Base-by-base conservation (phyloP, 2,888 invertebrate species). In the Ormia ochracea region DNA sequence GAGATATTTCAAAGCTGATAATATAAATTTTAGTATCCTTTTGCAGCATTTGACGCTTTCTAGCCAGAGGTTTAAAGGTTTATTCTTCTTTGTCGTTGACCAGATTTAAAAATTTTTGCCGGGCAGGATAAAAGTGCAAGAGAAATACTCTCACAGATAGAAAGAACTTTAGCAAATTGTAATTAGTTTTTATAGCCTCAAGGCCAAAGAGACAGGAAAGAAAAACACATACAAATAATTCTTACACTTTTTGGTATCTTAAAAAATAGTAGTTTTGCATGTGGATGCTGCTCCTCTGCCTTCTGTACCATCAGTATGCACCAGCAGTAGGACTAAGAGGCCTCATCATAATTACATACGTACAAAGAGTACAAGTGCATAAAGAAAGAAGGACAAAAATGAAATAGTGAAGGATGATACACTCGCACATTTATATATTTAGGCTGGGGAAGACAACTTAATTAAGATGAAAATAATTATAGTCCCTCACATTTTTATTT, bases 151-250 rank as follows among this genome's bases (percentile, higher is more conserved):
- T n/a, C n/a, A n/a, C 81, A 83, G 79, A 83, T 82, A 83, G 83
- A 84, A 85, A 52, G 38, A 66, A 85, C 85, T 83, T 84, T 82
- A 48, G 65, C 83, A 87, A 83, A 84, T 84, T 87, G 84, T 86
- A 86, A 86, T 86, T 86, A 86, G 87, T 87, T 86, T 87, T 87
- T 85, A 84, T 85, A 84, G 85, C 85, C 87, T 75, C 81, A 83
- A 86, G 87, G 84, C 82, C 83, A 84, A 84, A 81, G 81, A 77
- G 43, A 63, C 36, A 56, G 56, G 17, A 0, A 31, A 50, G 38
- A 58, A 38, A 41, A 36, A 10, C 10, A n/a, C 10, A 36, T 36
- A 36, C 1, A n/a, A 21, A 33, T 61, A 56, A 63, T 63, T 69
- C 36, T 38, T 23, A 21, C 45, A 59, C 65, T 66, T 31, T n/a